phyloP scores from a whole-genome alignment of 2,797 vertebrate species.

The Philypnodon macrostomus region DNA sequence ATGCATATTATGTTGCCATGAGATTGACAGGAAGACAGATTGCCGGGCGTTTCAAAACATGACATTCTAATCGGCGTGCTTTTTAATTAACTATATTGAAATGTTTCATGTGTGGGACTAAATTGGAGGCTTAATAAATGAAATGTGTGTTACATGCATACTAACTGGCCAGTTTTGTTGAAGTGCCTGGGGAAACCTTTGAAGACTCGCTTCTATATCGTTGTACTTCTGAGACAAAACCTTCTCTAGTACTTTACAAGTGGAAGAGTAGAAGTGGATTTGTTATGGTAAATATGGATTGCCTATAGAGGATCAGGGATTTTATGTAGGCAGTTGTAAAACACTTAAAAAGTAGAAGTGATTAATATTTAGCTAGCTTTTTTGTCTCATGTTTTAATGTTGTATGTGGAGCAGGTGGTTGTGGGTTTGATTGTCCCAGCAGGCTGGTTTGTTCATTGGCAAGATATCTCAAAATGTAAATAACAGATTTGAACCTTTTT shows the following conservation, averaged over 20 bases:
- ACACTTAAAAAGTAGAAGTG: constrained; percentile 42
- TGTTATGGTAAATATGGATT: constrained; percentile 35
- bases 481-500: no score
- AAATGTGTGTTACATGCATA: constrained; percentile 31
- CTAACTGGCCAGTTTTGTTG: constrained; percentile 5
- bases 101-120: constrained; percentile 72
- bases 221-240: constrained; percentile 7
- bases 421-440: no score
- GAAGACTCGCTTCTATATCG: constrained; percentile 31
- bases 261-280: constrained; percentile 26
- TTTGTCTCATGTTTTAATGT: no score
- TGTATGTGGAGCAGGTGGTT: no score
- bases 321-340: constrained; percentile 53
- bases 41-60: constrained; percentile 78
- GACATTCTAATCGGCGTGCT: constrained; percentile 81
- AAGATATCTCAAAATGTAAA: no score
- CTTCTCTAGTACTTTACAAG: constrained; percentile 20
- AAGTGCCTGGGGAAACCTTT: constrained; percentile 17
- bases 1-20: constrained; percentile 15
- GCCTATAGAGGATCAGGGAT: constrained; percentile 54
- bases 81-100: constrained; percentile 84
- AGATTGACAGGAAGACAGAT: constrained; percentile 84
- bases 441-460: no score
- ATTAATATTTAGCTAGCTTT: no score
- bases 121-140: constrained; percentile 69